phyloP scores from a whole-genome alignment of 2,888 invertebrate genomes.

The Hypomecis punctinalis region DNA sequence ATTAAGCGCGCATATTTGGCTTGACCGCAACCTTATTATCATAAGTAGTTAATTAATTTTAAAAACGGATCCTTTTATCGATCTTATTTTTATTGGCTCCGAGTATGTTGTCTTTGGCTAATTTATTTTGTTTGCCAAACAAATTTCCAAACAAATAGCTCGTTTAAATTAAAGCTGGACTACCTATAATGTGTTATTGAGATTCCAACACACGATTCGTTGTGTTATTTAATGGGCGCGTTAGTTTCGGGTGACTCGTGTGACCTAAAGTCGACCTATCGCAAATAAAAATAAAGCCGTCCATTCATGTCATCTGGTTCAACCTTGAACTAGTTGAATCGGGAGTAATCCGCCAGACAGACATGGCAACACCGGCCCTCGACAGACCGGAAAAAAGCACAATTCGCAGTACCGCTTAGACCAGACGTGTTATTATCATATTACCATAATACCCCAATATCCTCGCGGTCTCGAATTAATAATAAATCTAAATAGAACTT shows the following conservation, averaged over 20 bases:
- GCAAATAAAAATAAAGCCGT: conserved; percentile 70
- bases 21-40: conserved; percentile 68
- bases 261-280: conserved; percentile 80
- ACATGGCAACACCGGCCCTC: conserved; percentile 67
- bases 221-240: conserved; percentile 63
- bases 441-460: conserved; percentile 72
- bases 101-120: conserved; percentile 57
- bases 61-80: conserved; percentile 68
- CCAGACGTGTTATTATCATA: conserved; percentile 81
- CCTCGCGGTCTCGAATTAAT: conserved; percentile 49
- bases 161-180: conserved; percentile 43
- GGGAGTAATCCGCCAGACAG: conserved; percentile 66
- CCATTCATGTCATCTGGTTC: conserved; percentile 70
- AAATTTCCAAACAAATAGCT: conserved; percentile 51
- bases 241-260: conserved; percentile 71
- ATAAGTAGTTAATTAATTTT: conserved; percentile 78
- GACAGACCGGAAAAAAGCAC: conserved; percentile 59
- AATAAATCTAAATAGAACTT: conserved; percentile 35
- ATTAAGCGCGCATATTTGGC: conserved; percentile 70
- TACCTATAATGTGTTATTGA: conserved; percentile 46
- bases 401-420: conserved; percentile 71
- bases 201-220: conserved; percentile 60
- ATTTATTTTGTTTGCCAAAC: conserved; percentile 62
- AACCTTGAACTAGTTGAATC: conserved; percentile 82
- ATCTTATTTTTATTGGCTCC: conserved; percentile 61